Conservation (phyloP, 2,113 vertebrate species). For the Castor canadensis region DNA sequence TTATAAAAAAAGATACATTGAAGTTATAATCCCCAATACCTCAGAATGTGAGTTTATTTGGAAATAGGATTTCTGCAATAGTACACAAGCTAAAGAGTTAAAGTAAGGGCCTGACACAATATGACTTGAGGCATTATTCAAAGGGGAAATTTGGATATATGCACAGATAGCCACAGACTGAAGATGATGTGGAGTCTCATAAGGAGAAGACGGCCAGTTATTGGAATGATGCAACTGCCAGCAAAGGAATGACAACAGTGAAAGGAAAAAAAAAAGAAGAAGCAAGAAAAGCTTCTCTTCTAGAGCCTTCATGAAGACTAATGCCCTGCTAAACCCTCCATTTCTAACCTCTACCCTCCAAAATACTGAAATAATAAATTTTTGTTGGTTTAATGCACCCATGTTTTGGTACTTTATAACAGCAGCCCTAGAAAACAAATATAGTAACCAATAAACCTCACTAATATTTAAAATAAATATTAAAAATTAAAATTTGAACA, state of each 20-base stretch:
- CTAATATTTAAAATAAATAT: background rate
- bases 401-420: background rate
- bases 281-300: background rate
- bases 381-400: background rate
- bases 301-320: background rate
- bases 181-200: background rate
- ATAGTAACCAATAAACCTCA: background rate
- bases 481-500: background rate
- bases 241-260: background rate
- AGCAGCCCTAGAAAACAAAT: background rate
- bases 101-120: background rate
- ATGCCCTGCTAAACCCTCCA: too few relatives aligned
- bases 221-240: background rate
- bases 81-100: background rate
- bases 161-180: background rate
- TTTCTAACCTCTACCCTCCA: background rate
- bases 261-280: background rate
- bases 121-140: background rate
- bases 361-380: background rate
- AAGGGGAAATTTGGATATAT: background rate
- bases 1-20: background rate
- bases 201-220: background rate
- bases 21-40: background rate
- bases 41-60: background rate
- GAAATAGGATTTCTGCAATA: background rate